Evolutionary conservation across 2,797 vertebrate genomes (phyloP), one percentile per base, ranked within the genome.

Genomic region (Hoplostethus atlanticus): DNA sequence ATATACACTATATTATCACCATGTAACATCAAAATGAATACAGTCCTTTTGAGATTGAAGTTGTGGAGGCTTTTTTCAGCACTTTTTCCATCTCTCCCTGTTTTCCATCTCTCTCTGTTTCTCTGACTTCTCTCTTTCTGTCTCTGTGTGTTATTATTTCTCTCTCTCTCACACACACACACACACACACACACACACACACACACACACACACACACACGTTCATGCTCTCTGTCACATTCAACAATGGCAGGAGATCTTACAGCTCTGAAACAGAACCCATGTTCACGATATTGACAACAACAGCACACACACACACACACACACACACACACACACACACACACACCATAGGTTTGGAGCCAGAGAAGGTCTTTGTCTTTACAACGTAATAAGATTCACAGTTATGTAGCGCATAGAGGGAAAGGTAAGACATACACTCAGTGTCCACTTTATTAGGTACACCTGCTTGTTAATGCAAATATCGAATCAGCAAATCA

Each of bases 201-300:
- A 48, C 47, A n/a, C 3, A 48, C 15, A 34, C 13, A 17, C 47
- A 48, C 47, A 34, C 13, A 48, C 47, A 48, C 47, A 0, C 42
- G 7, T 13, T 2, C 42, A 44, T 44, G 9, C 42, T 44, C 7
- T 58, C 31, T 68, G 31, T 75, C 53, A n/a, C 60, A 21, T 58
- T 48, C 58, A 76, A 34, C 51, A 79, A 44, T 46, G 58, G 38
- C 6, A 2, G 40, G 46, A 67, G 59, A 63, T 16, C 31, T 48
- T 21, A 52, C 16, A 44, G 57, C 48, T 71, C 58, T 42, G 3
- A 58, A 66, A 61, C 36, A 65, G 47, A 70, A 25, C 64, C 31
- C 16, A 17, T 75, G 53, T 30, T 61, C 17, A 58, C 31, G 7
- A 48, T 17, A 48, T 48, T 17, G 5, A 6, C 13, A 17, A 48